These are phyloP conservation scores for Heterochromis multidens DNA, from an alignment of 2,113 vertebrate genomes.

Conservation along the genomic window DNA sequence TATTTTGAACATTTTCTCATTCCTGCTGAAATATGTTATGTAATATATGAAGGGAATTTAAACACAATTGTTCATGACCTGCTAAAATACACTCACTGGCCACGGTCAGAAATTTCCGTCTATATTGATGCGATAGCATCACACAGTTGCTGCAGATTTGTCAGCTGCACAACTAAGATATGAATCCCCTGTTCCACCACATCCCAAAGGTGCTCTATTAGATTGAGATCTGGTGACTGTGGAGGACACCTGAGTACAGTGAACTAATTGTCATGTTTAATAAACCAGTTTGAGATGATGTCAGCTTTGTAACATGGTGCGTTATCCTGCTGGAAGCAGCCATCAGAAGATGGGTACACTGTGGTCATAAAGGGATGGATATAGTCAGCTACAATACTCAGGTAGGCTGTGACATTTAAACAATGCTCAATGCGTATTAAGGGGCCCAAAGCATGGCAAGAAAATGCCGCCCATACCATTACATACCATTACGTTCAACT, in stretches of 20 bases:
- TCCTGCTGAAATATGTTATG: neutral
- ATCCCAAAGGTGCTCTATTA: neutral
- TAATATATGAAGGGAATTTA: neutral
- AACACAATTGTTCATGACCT: neutral
- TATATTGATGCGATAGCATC: neutral
- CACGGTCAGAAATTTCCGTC: neutral
- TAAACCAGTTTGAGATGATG: neutral
- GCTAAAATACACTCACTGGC: accelerated
- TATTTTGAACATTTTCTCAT: neutral
- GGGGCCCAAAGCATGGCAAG: neutral
- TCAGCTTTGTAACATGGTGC: neutral
- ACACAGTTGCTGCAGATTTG: neutral
- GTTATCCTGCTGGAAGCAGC: neutral
- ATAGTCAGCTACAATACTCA: neutral
- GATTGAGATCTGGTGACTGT: neutral
- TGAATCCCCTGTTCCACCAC: neutral
- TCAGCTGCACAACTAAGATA: neutral
- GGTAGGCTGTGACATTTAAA: neutral
- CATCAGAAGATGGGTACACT: neutral
- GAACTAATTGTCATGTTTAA: neutral
- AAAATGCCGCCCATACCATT: accelerated
- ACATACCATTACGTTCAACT: neutral
- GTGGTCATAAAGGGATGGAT: neutral
- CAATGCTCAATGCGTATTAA: neutral
- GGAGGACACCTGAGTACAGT: neutral